phyloP scores from a whole-genome alignment of 1,140 invertebrate genomes.

The Ericerus pela region DNA sequence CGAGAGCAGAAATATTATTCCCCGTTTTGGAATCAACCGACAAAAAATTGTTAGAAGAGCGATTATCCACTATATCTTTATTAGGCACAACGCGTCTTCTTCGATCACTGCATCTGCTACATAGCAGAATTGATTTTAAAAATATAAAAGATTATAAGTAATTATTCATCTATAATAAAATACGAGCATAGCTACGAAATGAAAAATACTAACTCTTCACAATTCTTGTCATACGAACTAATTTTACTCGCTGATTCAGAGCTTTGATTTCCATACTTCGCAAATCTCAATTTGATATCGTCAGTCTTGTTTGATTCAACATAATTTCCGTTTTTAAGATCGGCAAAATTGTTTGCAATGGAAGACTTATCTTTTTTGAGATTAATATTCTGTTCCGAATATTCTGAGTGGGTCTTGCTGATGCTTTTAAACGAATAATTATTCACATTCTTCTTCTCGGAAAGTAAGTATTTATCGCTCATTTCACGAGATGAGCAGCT shows the following conservation, averaged over 20 bases:
- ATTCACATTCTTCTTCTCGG: slow-evolving; percentile 6
- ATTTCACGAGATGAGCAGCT: slow-evolving; percentile 5
- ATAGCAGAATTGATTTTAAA: neutral
- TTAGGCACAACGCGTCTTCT: neutral
- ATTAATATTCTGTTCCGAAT: neutral
- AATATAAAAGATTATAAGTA: neutral
- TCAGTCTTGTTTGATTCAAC: neutral
- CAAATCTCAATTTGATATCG: neutral
- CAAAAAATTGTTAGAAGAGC: neutral
- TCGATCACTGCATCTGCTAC: neutral
- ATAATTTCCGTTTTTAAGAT: slow-evolving; percentile 1
- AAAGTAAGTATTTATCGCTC: slow-evolving; percentile 1
- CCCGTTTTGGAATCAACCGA: neutral
- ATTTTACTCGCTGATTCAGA: neutral
- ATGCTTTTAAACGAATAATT: neutral
- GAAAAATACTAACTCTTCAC: neutral
- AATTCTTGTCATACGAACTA: neutral
- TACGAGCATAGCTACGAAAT: neutral
- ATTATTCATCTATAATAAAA: neutral
- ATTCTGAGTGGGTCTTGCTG: neutral
- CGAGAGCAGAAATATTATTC: neutral
- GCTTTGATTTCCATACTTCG: slow-evolving; percentile 1
- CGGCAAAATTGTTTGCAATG: neutral
- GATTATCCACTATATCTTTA: neutral
- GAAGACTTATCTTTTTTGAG: neutral